Evolutionary conservation across 1,140 invertebrate species (phyloP).

Genomic region (Rhagoletis pomonella): DNA sequence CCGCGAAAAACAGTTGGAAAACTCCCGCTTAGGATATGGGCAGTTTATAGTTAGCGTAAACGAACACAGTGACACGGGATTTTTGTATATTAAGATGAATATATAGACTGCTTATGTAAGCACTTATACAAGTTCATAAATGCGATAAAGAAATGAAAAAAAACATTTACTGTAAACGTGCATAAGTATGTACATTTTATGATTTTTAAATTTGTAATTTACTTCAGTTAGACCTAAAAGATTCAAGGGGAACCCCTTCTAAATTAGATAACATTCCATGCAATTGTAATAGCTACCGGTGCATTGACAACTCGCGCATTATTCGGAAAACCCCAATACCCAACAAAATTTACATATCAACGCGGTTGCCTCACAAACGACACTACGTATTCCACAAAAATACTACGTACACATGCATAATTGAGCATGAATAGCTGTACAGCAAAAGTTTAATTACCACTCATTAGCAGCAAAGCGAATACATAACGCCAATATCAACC

Average conservation of each 20-base stretch:
- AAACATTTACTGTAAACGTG: too few relatives aligned
- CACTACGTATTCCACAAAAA: not conserved
- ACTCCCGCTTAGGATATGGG: too few relatives aligned
- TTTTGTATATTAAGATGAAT: too few relatives aligned
- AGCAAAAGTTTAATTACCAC: slow-evolving; percentile 7
- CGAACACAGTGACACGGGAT: too few relatives aligned
- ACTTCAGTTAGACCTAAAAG: slow-evolving; percentile 18
- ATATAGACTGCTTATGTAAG: too few relatives aligned
- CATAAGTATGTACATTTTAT: too few relatives aligned
- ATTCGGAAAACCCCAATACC: slow-evolving; percentile 24
- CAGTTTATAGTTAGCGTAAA: too few relatives aligned
- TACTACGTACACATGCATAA: not conserved
- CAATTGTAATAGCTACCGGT: slow-evolving; percentile 1
- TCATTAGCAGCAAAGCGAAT: slow-evolving; percentile 10
- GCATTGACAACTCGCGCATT: not conserved
- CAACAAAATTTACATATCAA: slow-evolving; percentile 35
- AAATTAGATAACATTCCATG: not conserved
- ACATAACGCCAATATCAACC: not conserved
- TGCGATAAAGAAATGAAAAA: too few relatives aligned
- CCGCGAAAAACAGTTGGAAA: too few relatives aligned
- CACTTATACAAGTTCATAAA: too few relatives aligned
- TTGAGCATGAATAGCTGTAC: not conserved
- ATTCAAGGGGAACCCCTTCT: not conserved
- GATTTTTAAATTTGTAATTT: not conserved
- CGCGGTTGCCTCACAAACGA: not conserved